These are phyloP conservation scores for Lochmaea capreae DNA, from an alignment of 2,888 invertebrate genomes.

Conservation along the genomic window DNA sequence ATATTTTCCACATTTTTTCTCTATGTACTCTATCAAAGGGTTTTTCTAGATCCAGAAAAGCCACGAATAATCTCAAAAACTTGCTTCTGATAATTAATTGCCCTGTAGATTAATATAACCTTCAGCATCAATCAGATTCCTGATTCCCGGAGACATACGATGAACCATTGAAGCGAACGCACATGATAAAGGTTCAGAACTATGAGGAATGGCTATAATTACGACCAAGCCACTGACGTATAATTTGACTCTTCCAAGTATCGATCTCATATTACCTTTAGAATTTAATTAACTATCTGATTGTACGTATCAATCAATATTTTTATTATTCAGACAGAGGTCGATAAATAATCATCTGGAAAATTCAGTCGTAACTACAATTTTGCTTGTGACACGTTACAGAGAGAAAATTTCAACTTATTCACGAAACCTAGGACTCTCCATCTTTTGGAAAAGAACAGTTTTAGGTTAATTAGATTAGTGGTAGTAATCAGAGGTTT, in stretches of 20 bases:
- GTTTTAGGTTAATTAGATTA: constrained; percentile 25
- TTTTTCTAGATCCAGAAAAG: no score
- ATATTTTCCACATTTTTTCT: no score
- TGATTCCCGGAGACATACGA: constrained; percentile 25
- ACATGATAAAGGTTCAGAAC: constrained; percentile 27
- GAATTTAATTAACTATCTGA: neutral
- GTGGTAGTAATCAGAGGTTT: constrained; percentile 24
- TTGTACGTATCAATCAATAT: neutral
- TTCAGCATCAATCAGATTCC: constrained; percentile 18
- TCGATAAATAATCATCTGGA: neutral
- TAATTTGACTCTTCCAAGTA: constrained; percentile 6
- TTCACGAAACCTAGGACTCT: neutral
- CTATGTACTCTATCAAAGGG: no score
- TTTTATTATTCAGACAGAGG: neutral
- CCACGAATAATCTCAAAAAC: neutral
- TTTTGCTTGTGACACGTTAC: no score
- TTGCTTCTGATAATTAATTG: constrained; percentile 9
- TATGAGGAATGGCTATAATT: constrained; percentile 28
- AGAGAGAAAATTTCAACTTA: no score
- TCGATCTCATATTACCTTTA: neutral
- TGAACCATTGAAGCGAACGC: constrained; percentile 23
- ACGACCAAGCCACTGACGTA: constrained; percentile 4
- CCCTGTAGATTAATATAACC: neutral
- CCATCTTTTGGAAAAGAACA: neutral
- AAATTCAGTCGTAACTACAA: neutral